These are phyloP conservation scores for Acanthurus leucopareius DNA, from an alignment of 2,797 vertebrate species.

Conservation along the genomic window DNA sequence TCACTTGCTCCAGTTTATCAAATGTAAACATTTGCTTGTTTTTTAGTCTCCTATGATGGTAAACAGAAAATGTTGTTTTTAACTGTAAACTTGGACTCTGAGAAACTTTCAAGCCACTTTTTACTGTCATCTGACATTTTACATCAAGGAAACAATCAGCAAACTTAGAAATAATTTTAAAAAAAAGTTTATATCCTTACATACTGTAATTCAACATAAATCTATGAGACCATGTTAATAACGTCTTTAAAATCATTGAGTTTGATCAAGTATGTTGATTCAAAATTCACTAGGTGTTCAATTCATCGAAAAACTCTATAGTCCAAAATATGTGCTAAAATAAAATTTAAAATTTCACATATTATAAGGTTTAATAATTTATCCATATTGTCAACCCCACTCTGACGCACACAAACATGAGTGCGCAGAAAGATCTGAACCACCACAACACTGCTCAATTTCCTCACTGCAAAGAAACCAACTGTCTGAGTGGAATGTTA, in stretches of 20 bases:
- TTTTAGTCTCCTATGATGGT: neutral
- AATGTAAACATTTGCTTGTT: too few relatives aligned
- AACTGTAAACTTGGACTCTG: too few relatives aligned
- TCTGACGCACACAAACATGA: slow-evolving; percentile 1
- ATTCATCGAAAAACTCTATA: too few relatives aligned
- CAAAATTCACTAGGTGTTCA: too few relatives aligned
- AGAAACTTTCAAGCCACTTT: too few relatives aligned
- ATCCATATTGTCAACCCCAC: neutral
- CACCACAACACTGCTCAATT: slow-evolving; percentile 5
- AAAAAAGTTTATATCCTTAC: neutral
- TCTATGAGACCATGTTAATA: neutral
- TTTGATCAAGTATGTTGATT: neutral
- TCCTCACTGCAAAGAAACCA: slow-evolving; percentile 31
- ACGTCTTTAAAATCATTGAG: neutral
- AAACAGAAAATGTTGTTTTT: neutral
- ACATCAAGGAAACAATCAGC: too few relatives aligned
- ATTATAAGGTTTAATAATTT: neutral
- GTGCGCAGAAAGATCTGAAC: slow-evolving; percentile 4
- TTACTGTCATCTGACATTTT: too few relatives aligned
- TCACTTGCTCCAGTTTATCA: neutral
- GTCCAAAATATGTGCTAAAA: too few relatives aligned
- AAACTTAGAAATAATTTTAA: neutral
- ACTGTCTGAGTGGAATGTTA: slow-evolving; percentile 45
- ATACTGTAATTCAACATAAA: neutral
- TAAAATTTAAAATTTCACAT: neutral